These are phyloP conservation scores for Sphaerophoria taeniata DNA, from an alignment of 2,888 invertebrate species.

Conservation along the genomic window DNA sequence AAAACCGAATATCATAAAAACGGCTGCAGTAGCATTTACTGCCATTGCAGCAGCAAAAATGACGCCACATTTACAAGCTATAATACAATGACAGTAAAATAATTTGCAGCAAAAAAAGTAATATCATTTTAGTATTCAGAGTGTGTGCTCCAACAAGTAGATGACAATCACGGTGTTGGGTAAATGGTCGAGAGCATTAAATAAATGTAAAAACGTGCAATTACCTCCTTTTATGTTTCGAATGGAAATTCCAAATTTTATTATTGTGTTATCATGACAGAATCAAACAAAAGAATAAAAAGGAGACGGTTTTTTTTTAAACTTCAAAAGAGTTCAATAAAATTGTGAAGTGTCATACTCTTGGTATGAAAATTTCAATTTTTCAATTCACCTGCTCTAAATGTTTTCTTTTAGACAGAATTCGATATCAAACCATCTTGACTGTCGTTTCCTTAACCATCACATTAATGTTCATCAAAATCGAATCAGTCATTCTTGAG, in stretches of 20 bases:
- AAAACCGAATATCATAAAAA: not conserved
- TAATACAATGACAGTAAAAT: slow-evolving; percentile 14
- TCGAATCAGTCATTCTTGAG: too few species aligned
- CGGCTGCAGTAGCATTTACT: not conserved
- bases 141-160: slow-evolving; percentile 39
- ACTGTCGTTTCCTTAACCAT: too few species aligned
- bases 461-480: too few species aligned
- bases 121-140: slow-evolving; percentile 56
- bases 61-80: slow-evolving; percentile 45
- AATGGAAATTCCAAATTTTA: slow-evolving; percentile 19
- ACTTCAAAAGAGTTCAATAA: too few species aligned
- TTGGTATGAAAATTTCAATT: too few species aligned
- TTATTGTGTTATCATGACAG: too few species aligned
- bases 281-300: too few species aligned
- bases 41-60: slow-evolving; percentile 10
- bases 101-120: slow-evolving; percentile 13
- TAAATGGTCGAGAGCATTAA: slow-evolving; percentile 41
- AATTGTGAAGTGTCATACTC: too few species aligned
- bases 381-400: too few species aligned
- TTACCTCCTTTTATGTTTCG: slow-evolving; percentile 55
- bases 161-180: slow-evolving; percentile 48
- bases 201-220: slow-evolving; percentile 38
- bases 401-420: too few species aligned
- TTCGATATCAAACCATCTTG: too few species aligned
- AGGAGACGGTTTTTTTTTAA: too few species aligned